Evolutionary conservation across 2,888 invertebrate species (phyloP).

Genomic region (Melinopterus prodromus): DNA sequence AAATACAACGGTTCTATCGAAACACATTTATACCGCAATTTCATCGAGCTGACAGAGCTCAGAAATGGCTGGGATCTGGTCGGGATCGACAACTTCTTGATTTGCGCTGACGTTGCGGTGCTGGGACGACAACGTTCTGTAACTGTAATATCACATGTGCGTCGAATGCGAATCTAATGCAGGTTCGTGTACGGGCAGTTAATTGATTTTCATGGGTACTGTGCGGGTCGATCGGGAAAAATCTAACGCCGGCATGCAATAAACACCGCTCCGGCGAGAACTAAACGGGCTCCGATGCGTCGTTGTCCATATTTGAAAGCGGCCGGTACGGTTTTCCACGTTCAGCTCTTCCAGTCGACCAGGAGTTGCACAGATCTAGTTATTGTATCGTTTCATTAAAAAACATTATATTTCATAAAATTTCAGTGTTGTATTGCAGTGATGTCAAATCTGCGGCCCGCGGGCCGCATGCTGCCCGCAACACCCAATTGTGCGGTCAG

Average conservation of each 20-base stretch:
- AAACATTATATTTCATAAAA: no score
- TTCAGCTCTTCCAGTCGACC: not conserved
- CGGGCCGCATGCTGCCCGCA: no score
- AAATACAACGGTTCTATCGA: not conserved
- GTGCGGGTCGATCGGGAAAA: constrained; percentile 17
- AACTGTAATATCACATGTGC: constrained; percentile 38
- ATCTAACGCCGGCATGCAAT: constrained; percentile 14
- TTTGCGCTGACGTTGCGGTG: constrained; percentile 6
- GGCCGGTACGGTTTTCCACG: constrained; percentile 19
- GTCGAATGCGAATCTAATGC: constrained; percentile 28
- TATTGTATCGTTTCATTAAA: no score
- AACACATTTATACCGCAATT: not conserved
- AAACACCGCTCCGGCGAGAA: constrained; percentile 11
- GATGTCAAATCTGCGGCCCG: no score
- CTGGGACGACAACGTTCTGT: constrained; percentile 21
- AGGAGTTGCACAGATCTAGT: not conserved
- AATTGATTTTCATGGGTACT: constrained; percentile 23
- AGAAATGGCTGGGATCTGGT: not conserved
- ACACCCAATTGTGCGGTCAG: no score
- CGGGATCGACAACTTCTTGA: constrained; percentile 10
- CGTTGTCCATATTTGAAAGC: constrained; percentile 19
- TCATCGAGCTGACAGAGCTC: not conserved
- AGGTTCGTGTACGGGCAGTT: constrained; percentile 19
- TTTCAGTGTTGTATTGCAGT: no score
- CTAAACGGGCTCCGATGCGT: not conserved